Evolutionary conservation across 2,797 vertebrate species (phyloP).

Genomic region (Sorex maritimensis): DNA sequence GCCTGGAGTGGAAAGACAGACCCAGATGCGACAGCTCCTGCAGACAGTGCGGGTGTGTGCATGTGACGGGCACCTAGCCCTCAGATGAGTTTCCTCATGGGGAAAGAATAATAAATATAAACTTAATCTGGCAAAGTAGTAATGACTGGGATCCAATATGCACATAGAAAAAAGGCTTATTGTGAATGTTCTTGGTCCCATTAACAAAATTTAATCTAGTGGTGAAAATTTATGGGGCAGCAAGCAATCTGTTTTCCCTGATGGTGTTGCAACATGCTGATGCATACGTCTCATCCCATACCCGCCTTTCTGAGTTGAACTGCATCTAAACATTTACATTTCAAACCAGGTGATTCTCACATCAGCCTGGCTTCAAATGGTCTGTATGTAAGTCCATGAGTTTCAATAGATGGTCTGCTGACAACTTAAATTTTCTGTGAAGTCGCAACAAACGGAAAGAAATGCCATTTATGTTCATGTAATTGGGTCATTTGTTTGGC

Average conservation of each 20-base stretch:
- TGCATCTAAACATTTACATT: slow-evolving; percentile 47
- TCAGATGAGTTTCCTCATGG: background rate
- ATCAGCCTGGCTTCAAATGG: background rate
- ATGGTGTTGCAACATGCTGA: slow-evolving; percentile 27
- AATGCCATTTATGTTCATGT: slow-evolving; percentile 76
- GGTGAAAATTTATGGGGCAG: slow-evolving; percentile 72
- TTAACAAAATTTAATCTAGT: slow-evolving; percentile 81
- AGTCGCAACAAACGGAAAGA: slow-evolving; percentile 69
- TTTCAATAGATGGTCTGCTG: slow-evolving; percentile 21
- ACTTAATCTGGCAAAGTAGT: slow-evolving; percentile 55
- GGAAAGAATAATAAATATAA: slow-evolving; percentile 20
- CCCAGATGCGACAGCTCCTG: too few relatives aligned
- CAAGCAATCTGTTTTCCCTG: slow-evolving; percentile 73
- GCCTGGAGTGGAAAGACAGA: too few relatives aligned
- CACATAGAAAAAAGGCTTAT: slow-evolving; percentile 71
- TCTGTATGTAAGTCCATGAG: slow-evolving; percentile 66
- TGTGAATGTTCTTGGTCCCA: slow-evolving; percentile 69
- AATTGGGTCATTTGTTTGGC: slow-evolving; percentile 51
- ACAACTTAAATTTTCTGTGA: slow-evolving; percentile 58
- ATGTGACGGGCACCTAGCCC: background rate
- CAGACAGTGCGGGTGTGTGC: too few relatives aligned
- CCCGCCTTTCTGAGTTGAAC: slow-evolving; percentile 65
- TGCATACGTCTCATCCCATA: slow-evolving; percentile 57
- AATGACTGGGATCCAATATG: slow-evolving; percentile 76
- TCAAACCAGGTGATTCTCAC: slow-evolving; percentile 56